phyloP scores from a whole-genome alignment of 2,797 vertebrate genomes.

The Pseudopleuronectes americanus region DNA sequence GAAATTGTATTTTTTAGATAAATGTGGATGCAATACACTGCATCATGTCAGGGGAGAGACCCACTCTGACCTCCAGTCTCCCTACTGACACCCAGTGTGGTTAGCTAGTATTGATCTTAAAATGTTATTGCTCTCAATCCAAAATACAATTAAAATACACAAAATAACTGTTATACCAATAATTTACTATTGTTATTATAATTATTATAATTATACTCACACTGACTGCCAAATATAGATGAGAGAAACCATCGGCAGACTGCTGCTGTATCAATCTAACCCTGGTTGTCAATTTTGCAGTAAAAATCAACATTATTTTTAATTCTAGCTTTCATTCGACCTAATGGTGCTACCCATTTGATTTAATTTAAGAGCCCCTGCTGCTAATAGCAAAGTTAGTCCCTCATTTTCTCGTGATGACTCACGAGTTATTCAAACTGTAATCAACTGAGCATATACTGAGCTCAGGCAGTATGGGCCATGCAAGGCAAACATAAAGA shows the following conservation, averaged over 20 bases:
- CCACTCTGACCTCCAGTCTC: too few species aligned
- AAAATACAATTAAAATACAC: too few species aligned
- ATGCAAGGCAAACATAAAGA: constrained; percentile 49
- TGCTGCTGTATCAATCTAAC: neutral
- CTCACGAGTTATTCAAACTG: constrained; percentile 30
- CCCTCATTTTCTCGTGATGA: constrained; percentile 16
- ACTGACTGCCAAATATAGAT: neutral
- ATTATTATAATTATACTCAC: neutral
- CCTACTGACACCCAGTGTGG: too few species aligned
- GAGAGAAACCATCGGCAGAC: too few species aligned
- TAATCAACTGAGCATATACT: constrained; percentile 30
- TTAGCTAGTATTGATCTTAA: too few species aligned
- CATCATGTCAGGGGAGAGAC: too few species aligned
- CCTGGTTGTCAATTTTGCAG: neutral
- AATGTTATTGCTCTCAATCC: too few species aligned
- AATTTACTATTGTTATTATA: too few species aligned
- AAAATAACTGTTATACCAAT: too few species aligned
- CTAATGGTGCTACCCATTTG: neutral
- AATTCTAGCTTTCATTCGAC: neutral
- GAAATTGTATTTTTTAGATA: too few species aligned
- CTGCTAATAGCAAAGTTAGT: neutral
- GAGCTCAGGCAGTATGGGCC: constrained; percentile 17
- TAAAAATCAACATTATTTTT: neutral
- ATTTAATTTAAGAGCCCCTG: constrained; percentile 34
- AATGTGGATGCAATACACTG: too few species aligned